Evolutionary conservation across 2,888 invertebrate species (phyloP), one percentile per base, ranked within the genome.

Genomic region (Noctua fimbriata): DNA sequence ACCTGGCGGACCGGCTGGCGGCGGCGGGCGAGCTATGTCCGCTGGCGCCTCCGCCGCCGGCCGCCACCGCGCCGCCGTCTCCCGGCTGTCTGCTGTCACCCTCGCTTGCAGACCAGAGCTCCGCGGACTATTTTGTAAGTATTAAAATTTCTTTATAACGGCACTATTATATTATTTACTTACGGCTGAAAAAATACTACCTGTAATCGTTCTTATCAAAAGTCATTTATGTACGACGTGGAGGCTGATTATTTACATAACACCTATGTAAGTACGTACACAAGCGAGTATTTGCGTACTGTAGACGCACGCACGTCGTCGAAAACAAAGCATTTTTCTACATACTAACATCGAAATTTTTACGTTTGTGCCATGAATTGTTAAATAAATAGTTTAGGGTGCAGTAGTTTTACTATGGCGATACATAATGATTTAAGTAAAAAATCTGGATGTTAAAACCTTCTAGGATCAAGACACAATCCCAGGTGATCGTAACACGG

Each of bases 1-100:
- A 97, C 82, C 91, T 97, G 78, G 96, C 97, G 28, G 96, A 95
- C 86, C 93, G 96, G 75, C 91, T 96, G 5, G 95, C 93, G 47
- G 97, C 96, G 14, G 94, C 95, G 1, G 95, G 93, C 90, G 97
- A 92, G 94, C 95, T 91, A 94, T 95, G 95, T 82, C 95, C 96
- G 71, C 91, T 96, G 89, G 96, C 96, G 76, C 96, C 96, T 58
- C 96, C 96, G 70, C 96, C 95, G 18, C 93, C 96, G 1, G 96
- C 97, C 60, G 97, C 97, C 86, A 97, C 92, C 76, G 97, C 92
- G 85, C 97, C 95, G 52, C 97, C 93, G 87, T 97, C 94, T 86
- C 97, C 93, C 86, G 96, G 95, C 84, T 96, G 95, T 90, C 92
- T 97, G 79, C 92, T 96, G 52, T 95, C 96, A 63, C 97, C 97